Conservation (phyloP, 2,113 vertebrate genomes). For the Oenanthe oenanthe region DNA sequence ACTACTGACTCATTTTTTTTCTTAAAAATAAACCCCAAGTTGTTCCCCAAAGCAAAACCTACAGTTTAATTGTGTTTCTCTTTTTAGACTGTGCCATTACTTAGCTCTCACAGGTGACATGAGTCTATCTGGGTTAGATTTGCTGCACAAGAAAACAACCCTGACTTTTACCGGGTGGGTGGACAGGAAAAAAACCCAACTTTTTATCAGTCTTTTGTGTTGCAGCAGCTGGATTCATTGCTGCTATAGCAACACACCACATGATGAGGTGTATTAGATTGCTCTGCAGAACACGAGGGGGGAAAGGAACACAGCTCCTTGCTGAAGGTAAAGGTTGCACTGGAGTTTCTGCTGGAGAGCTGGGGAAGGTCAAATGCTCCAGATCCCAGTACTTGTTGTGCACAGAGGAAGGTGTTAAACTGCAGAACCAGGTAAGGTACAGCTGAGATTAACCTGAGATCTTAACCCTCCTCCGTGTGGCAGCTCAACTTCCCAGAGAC, state of each 20-base stretch:
- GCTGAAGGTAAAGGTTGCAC: constrained; percentile 82
- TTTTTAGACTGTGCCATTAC: not conserved
- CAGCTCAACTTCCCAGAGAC: constrained; percentile 24
- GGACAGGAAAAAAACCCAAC: constrained; percentile 62
- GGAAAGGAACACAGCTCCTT: constrained; percentile 78
- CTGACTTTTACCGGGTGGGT: constrained; percentile 72
- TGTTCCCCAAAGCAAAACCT: not conserved
- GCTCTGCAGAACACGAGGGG: constrained; percentile 83
- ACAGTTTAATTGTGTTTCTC: not conserved
- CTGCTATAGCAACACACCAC: constrained; percentile 95
- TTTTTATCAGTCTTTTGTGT: constrained; percentile 86
- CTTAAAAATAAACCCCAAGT: not conserved
- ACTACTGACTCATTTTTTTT: constrained; percentile 7
- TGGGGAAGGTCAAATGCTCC: constrained; percentile 65
- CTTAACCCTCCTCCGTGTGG: not conserved
- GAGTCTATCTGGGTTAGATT: constrained; percentile 55
- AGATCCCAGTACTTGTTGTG: constrained; percentile 42
- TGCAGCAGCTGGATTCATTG: constrained; percentile 87
- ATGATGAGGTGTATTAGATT: constrained; percentile 98
- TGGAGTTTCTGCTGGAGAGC: constrained; percentile 72
- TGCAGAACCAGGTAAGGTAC: constrained; percentile 75
- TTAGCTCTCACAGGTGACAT: constrained; percentile 49
- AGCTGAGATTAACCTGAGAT: not conserved
- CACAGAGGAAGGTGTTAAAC: constrained; percentile 47
- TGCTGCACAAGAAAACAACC: constrained; percentile 60